A percentile compares a stretch with the other conserved stretches of the same genome.
Evolutionary conservation across 1,140 invertebrate species (phyloP).

Genomic region (Bilobella aurantiaca): DNA sequence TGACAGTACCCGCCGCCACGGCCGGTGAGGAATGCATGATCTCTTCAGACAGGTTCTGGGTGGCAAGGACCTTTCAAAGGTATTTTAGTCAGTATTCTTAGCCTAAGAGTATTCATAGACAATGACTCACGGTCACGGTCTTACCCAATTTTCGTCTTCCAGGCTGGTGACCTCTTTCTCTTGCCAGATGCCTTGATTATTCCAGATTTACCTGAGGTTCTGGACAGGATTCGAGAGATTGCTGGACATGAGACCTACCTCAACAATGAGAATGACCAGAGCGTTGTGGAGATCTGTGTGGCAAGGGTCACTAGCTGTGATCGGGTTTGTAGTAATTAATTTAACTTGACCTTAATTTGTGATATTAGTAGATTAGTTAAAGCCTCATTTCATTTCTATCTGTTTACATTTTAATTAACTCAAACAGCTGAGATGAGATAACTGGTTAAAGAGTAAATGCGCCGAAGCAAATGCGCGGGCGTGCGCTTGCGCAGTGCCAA

Average conservation of each 20-base stretch:
- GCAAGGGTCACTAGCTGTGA: conserved; percentile 75
- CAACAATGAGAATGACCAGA: conserved; percentile 79
- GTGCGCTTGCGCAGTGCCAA: too few species aligned
- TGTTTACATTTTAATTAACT: too few species aligned
- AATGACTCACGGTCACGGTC: neutral
- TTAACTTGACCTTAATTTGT: too few species aligned
- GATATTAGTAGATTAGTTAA: conserved; percentile 9
- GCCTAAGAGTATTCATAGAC: neutral
- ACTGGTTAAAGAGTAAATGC: too few species aligned
- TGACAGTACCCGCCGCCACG: too few species aligned
- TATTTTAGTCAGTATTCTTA: conserved; percentile 25
- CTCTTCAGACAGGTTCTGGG: conserved; percentile 74
- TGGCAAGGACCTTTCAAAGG: conserved; percentile 71
- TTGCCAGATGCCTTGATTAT: conserved; percentile 74
- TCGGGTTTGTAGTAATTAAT: conserved; percentile 47
- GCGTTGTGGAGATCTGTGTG: conserved; percentile 84
- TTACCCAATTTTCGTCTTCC: conserved; percentile 20
- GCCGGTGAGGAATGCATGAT: conserved; percentile 59
- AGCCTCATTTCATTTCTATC: too few species aligned
- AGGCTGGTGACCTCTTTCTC: conserved; percentile 80
- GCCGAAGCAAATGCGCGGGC: too few species aligned
- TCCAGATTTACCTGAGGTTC: conserved; percentile 70
- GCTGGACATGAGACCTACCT: conserved; percentile 54
- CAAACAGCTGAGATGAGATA: too few species aligned
- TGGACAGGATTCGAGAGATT: conserved; percentile 60